Conservation (phyloP, 1,140 invertebrate species). For the Cherax quadricarinatus region DNA sequence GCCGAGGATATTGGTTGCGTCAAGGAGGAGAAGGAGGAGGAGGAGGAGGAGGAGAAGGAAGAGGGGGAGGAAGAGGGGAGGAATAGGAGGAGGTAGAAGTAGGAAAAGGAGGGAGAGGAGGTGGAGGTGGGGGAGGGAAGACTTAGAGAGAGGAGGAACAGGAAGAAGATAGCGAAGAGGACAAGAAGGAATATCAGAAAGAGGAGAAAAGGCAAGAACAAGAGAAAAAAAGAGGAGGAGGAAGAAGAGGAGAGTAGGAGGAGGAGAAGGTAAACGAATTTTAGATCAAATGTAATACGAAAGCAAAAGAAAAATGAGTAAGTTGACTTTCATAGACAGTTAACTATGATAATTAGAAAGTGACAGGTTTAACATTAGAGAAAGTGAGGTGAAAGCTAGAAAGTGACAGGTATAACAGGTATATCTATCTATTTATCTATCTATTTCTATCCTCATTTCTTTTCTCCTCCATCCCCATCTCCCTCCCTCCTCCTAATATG, state of each 20-base stretch:
- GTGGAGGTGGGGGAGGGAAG: not conserved
- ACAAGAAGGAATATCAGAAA: not conserved
- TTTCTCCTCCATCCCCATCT: not conserved
- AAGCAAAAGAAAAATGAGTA: too few species aligned
- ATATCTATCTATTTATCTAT: not conserved
- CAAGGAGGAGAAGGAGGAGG: not conserved
- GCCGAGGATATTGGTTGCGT: conserved; percentile 13
- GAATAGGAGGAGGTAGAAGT: not conserved
- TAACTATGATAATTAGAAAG: too few species aligned
- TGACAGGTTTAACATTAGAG: too few species aligned
- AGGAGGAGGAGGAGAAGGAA: not conserved
- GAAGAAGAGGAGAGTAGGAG: not conserved
- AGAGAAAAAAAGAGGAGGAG: not conserved
- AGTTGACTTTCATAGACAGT: too few species aligned
- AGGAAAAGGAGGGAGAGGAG: not conserved
- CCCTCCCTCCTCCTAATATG: too few species aligned
- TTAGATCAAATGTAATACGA: too few species aligned
- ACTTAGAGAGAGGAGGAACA: not conserved
- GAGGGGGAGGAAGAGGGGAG: not conserved
- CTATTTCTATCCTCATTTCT: not conserved
- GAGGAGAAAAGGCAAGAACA: not conserved
- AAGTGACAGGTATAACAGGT: too few species aligned
- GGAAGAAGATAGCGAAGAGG: not conserved
- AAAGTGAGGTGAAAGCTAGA: too few species aligned
- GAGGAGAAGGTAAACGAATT: too few species aligned